Evolutionary conservation across 53 echinoderm and acorn worm species (phyloP).

Genomic region (Zoroaster sp.): DNA sequence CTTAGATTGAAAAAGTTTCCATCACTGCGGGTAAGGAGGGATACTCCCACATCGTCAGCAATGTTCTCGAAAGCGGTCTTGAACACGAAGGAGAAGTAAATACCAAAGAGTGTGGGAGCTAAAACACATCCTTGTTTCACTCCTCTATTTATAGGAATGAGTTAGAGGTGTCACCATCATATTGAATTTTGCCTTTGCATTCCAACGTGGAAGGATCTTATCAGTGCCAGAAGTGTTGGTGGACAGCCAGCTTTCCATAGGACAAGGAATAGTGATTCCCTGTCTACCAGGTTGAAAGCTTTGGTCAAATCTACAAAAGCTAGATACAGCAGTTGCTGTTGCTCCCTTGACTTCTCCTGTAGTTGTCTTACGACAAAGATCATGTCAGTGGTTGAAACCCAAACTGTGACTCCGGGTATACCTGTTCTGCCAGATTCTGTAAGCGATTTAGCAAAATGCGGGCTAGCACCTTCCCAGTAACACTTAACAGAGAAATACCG

Average conservation of each 20-base stretch:
- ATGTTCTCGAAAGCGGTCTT: not conserved
- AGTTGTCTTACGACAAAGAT: not conserved
- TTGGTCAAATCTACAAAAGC: conserved; percentile 40
- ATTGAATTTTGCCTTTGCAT: not conserved
- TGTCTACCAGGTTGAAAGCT: conserved; percentile 6
- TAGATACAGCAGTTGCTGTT: not conserved
- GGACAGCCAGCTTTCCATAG: not conserved
- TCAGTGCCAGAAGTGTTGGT: not conserved
- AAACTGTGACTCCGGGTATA: too few relatives aligned
- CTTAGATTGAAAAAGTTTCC: too few relatives aligned
- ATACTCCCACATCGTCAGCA: not conserved
- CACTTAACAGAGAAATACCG: not conserved
- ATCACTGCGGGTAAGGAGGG: too few relatives aligned
- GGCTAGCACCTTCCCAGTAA: not conserved
- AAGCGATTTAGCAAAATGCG: not conserved
- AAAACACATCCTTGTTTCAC: conserved; percentile 34
- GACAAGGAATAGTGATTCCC: not conserved
- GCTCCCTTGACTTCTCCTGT: not conserved
- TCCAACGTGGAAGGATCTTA: not conserved
- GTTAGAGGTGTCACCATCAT: not conserved
- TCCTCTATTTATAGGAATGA: not conserved
- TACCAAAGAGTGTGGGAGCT: conserved; percentile 34
- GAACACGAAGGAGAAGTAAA: not conserved
- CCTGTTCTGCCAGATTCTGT: not conserved
- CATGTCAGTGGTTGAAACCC: conserved; percentile 21